Evolutionary conservation across 2,797 vertebrate genomes (phyloP).

Genomic region (Gallirallus australis): DNA sequence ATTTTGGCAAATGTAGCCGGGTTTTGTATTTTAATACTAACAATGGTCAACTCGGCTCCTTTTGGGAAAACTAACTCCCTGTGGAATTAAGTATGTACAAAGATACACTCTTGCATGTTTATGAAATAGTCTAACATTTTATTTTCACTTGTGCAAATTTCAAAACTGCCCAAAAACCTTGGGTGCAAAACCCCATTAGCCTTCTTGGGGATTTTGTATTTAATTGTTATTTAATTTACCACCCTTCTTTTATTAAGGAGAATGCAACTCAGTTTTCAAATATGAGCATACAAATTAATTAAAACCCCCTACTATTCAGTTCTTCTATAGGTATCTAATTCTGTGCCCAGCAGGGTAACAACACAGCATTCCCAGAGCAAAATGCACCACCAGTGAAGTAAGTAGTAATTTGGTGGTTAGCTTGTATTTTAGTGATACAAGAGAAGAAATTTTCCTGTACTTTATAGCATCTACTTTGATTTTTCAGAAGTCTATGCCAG

Average conservation of each 20-base stretch:
- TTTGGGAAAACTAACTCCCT: background rate
- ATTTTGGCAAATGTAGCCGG: background rate
- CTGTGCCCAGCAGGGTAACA: background rate
- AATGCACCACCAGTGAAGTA: background rate
- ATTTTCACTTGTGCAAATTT: background rate
- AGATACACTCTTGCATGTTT: background rate
- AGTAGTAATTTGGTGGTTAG: background rate
- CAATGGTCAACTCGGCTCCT: background rate
- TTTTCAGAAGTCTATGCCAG: background rate
- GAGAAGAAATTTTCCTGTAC: background rate
- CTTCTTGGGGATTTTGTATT: background rate
- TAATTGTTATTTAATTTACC: background rate
- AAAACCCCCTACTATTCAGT: background rate
- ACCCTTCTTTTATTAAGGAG: background rate
- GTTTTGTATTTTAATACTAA: conserved; percentile 10
- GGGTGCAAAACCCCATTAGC: background rate
- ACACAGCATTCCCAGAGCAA: background rate
- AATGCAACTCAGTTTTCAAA: background rate
- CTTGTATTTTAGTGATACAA: background rate
- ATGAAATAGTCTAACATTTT: background rate
- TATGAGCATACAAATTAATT: background rate
- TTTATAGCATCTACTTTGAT: background rate
- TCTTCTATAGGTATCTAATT: background rate
- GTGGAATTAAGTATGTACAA: background rate
- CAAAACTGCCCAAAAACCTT: background rate